These are phyloP conservation scores for Hypotaenidia philippensis DNA, from an alignment of 2,797 vertebrate genomes.

Conservation along the genomic window DNA sequence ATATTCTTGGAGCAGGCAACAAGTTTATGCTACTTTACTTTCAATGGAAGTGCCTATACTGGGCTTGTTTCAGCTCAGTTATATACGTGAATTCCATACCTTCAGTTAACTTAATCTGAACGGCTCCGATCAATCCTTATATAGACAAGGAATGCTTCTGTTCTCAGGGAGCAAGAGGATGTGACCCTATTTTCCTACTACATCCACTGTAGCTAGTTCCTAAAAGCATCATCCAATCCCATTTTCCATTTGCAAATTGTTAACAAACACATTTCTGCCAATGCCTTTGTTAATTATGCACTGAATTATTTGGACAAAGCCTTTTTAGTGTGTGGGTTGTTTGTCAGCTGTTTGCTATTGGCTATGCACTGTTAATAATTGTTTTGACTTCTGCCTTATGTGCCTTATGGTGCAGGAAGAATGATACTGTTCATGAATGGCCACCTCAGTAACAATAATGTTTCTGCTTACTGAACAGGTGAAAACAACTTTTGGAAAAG, in stretches of 20 bases:
- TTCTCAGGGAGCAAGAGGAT: not conserved
- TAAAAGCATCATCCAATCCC: not conserved
- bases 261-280: not conserved
- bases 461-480: not conserved
- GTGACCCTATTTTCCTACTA: not conserved
- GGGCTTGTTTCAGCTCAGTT: not conserved
- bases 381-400: constrained; percentile 8
- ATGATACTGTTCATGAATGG: not conserved
- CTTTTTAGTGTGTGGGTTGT: not conserved
- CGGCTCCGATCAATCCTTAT: not conserved
- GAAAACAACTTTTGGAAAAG: not conserved
- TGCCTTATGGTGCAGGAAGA: not conserved
- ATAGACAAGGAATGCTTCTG: not conserved
- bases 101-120: not conserved
- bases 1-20: not conserved
- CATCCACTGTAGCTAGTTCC: not conserved
- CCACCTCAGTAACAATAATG: not conserved
- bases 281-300: not conserved
- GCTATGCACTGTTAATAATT: not conserved
- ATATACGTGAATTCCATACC: not conserved
- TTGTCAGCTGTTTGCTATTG: not conserved
- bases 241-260: not conserved
- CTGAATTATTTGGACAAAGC: not conserved
- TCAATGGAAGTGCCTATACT: not conserved
- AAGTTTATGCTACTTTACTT: not conserved